These are phyloP conservation scores for Phainopepla nitens DNA, from an alignment of 2,113 vertebrate species.

Conservation along the genomic window DNA sequence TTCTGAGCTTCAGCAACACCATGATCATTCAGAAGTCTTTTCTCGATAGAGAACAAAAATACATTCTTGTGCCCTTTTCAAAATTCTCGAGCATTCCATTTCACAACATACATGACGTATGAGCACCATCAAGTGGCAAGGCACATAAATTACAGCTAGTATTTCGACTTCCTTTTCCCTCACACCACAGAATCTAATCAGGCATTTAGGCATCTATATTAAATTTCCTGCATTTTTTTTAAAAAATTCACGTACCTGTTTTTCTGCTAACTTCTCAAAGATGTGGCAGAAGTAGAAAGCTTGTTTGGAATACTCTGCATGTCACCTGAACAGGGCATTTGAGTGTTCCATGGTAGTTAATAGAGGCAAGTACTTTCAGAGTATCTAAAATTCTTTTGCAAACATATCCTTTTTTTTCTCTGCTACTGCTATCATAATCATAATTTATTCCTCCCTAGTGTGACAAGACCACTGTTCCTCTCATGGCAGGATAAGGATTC, in stretches of 20 bases:
- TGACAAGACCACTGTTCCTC: background rate
- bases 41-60: background rate
- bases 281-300: background rate
- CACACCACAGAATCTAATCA: background rate
- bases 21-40: background rate
- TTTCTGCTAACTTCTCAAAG: background rate
- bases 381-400: background rate
- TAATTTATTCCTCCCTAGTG: background rate
- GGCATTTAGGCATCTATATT: background rate
- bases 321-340: background rate
- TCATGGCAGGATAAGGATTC: background rate
- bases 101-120: background rate
- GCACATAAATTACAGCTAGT: fast-evolving
- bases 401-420: background rate
- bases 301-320: background rate
- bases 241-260: background rate
- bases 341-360: background rate
- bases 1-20: background rate
- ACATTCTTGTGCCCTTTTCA: background rate
- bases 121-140: constrained; percentile 45
- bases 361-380: background rate
- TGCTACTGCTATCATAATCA: background rate
- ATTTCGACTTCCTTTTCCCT: background rate
- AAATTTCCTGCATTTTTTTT: background rate
- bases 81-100: fast-evolving